Conservation (phyloP, 2,888 invertebrate genomes). For the Cerastis leucographa region DNA sequence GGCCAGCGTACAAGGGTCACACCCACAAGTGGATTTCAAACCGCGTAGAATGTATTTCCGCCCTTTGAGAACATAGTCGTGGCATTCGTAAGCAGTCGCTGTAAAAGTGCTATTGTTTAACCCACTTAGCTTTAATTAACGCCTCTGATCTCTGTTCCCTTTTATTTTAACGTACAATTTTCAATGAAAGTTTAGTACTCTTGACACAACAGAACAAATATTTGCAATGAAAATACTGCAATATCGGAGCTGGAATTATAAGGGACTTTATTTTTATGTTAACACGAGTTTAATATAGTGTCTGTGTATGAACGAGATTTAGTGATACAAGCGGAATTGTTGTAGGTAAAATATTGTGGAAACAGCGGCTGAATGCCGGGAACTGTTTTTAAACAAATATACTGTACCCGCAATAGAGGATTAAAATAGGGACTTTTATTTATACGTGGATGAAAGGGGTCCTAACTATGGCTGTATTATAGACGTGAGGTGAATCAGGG, state of each 20-base stretch:
- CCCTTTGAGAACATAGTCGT: constrained; percentile 62
- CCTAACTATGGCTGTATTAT: constrained; percentile 22
- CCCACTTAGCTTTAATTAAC: constrained; percentile 70
- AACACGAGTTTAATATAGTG: constrained; percentile 49
- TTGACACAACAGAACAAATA: constrained; percentile 37
- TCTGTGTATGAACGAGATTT: constrained; percentile 48
- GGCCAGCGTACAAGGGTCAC: constrained; percentile 70
- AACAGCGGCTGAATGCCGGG: constrained; percentile 3
- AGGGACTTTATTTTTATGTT: constrained; percentile 35
- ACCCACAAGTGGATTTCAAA: constrained; percentile 82
- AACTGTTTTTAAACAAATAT: constrained; percentile 47
- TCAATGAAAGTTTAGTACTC: constrained; percentile 43
- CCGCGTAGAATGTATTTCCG: constrained; percentile 81
- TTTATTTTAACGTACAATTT: constrained; percentile 52
- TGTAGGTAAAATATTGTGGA: constrained; percentile 43
- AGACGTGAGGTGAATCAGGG: constrained; percentile 48
- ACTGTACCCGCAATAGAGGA: constrained; percentile 14
- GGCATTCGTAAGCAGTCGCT: constrained; percentile 32
- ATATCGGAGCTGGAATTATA: constrained; percentile 14
- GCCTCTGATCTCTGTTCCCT: constrained; percentile 52
- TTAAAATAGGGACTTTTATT: constrained; percentile 38
- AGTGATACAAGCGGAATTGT: constrained; percentile 43
- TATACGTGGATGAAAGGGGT: constrained; percentile 26
- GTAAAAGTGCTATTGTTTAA: constrained; percentile 67
- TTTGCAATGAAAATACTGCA: constrained; percentile 21